phyloP scores from a whole-genome alignment of 2,113 vertebrate genomes.

The Taxidea taxus region DNA sequence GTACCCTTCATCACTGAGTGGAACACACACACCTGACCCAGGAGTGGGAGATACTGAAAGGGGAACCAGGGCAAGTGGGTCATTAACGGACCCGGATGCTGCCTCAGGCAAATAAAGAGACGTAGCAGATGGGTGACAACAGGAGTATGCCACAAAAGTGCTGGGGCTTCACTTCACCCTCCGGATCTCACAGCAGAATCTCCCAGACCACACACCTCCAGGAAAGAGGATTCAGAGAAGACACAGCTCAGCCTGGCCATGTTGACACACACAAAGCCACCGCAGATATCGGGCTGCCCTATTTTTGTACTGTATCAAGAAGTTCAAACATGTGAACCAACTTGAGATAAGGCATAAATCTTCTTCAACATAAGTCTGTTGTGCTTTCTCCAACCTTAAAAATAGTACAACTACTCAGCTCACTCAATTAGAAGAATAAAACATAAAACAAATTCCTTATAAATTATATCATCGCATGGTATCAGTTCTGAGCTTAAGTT shows the following conservation, averaged over 20 bases:
- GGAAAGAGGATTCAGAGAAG: not conserved
- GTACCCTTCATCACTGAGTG: accelerated
- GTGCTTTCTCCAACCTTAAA: not conserved
- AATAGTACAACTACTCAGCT: too few relatives aligned
- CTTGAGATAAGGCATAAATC: not conserved
- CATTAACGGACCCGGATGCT: accelerated
- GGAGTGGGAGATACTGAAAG: not conserved
- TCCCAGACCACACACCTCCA: accelerated
- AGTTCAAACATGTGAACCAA: not conserved
- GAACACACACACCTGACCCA: not conserved
- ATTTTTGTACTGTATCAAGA: not conserved
- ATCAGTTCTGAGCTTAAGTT: not conserved
- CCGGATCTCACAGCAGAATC: too few relatives aligned
- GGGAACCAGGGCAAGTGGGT: not conserved
- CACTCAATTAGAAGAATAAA: not conserved
- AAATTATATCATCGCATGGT: accelerated
- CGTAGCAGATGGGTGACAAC: accelerated
- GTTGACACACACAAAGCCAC: not conserved
- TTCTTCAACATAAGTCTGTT: not conserved
- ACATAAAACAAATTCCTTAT: too few relatives aligned
- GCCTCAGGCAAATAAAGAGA: not conserved
- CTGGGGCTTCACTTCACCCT: accelerated
- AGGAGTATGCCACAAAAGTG: accelerated
- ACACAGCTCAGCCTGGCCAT: accelerated
- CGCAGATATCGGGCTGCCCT: accelerated